A percentile compares a stretch with the other conserved stretches of the same genome.
These are phyloP conservation scores for Hyposoter dolosus DNA, from an alignment of 2,888 invertebrate species.

Conservation along the genomic window DNA sequence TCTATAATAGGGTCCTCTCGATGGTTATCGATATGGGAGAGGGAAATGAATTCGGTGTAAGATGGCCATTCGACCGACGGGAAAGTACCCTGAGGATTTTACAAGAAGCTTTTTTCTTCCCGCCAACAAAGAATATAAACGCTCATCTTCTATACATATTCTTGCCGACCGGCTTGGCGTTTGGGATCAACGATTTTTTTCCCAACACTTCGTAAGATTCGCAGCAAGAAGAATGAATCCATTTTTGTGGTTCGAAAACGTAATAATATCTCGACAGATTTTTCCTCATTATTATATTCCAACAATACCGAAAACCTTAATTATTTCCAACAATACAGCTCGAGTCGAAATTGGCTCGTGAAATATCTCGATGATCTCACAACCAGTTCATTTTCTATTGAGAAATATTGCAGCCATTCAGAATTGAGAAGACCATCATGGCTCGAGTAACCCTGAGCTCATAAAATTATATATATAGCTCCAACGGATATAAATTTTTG, in stretches of 20 bases:
- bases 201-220: neutral
- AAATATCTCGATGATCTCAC: neutral
- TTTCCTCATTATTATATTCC: neutral
- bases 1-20: slow-evolving; percentile 46
- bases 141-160: slow-evolving; percentile 14
- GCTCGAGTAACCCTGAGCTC: neutral
- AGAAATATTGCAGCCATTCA: neutral
- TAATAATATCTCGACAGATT: neutral
- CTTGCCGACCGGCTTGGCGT: slow-evolving; percentile 18
- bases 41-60: slow-evolving; percentile 34
- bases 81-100: slow-evolving; percentile 45
- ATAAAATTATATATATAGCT: neutral
- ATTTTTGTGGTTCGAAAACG: neutral
- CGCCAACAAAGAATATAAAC: neutral
- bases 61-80: slow-evolving; percentile 17
- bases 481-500: neutral
- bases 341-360: neutral
- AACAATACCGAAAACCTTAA: neutral
- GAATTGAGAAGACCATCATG: neutral
- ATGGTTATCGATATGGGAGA: slow-evolving; percentile 46
- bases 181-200: slow-evolving; percentile 3
- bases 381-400: neutral
- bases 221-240: neutral
- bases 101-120: slow-evolving; percentile 50
- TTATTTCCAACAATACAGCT: neutral